Evolutionary conservation across 2,888 invertebrate genomes (phyloP).

Genomic region (Eupithecia pulchellata): DNA sequence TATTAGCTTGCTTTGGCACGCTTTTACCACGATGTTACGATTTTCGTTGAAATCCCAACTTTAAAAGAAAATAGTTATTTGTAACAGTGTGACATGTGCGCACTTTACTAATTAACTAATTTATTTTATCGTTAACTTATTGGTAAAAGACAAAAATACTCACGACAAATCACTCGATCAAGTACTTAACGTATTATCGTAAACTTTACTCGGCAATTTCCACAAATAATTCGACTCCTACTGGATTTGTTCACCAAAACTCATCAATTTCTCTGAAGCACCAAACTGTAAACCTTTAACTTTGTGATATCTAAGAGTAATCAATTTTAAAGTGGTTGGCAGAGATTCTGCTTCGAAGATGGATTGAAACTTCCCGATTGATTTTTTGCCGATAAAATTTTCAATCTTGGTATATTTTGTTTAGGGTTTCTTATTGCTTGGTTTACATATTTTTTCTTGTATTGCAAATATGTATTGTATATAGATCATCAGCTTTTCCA

Average conservation of each 20-base stretch:
- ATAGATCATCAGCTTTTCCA: too few relatives aligned
- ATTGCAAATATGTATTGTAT: not conserved
- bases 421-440: not conserved
- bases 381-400: constrained; percentile 11
- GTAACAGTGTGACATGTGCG: not conserved
- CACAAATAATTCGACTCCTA: not conserved
- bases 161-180: too few relatives aligned
- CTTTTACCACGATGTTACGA: not conserved
- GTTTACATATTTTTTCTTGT: not conserved
- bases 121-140: not conserved
- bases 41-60: not conserved
- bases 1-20: constrained; percentile 1
- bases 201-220: not conserved
- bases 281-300: constrained; percentile 17
- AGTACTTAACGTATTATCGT: not conserved
- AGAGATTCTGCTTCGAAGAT: constrained; percentile 27
- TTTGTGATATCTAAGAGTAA: constrained; percentile 22
- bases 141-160: too few relatives aligned
- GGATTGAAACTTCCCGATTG: constrained; percentile 18
- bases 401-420: constrained; percentile 5
- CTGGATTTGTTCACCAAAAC: not conserved
- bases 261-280: constrained; percentile 18
- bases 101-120: not conserved
- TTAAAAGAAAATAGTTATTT: not conserved
- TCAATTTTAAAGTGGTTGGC: constrained; percentile 29